Evolutionary conservation across 2,888 invertebrate genomes (phyloP).

Genomic region (Noctua comes): DNA sequence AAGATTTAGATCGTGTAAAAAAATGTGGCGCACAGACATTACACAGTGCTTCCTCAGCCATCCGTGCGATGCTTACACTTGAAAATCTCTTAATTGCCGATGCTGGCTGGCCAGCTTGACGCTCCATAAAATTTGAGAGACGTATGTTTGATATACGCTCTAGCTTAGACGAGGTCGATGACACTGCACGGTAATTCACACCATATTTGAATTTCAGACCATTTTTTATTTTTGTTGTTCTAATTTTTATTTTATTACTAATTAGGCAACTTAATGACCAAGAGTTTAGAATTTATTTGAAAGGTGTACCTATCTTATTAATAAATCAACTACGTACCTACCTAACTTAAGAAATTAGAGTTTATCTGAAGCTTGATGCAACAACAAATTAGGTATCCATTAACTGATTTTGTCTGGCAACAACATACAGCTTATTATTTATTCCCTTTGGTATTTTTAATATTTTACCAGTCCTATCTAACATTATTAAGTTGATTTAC

Average conservation of each 20-base stretch:
- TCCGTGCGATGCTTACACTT: constrained; percentile 80
- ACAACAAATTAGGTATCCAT: not conserved
- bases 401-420: constrained; percentile 20
- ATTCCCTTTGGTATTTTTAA: not conserved
- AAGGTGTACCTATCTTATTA: constrained; percentile 6
- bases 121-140: constrained; percentile 87
- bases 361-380: not conserved
- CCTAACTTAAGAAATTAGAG: not conserved
- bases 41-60: constrained; percentile 73
- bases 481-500: constrained; percentile 21
- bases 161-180: constrained; percentile 80
- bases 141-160: constrained; percentile 81
- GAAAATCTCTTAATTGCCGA: constrained; percentile 84
- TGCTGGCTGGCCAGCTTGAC: constrained; percentile 78
- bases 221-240: constrained; percentile 42
- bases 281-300: constrained; percentile 35
- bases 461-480: constrained; percentile 9
- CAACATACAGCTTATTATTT: constrained; percentile 4
- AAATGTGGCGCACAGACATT: constrained; percentile 70
- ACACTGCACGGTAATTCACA: constrained; percentile 69
- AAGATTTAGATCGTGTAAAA: constrained; percentile 68
- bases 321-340: not conserved
- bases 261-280: constrained; percentile 47
- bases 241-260: constrained; percentile 41
- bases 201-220: constrained; percentile 63